Base-by-base conservation (phyloP, 2,797 vertebrate species). In the Phyllotis vaccarum region DNA sequence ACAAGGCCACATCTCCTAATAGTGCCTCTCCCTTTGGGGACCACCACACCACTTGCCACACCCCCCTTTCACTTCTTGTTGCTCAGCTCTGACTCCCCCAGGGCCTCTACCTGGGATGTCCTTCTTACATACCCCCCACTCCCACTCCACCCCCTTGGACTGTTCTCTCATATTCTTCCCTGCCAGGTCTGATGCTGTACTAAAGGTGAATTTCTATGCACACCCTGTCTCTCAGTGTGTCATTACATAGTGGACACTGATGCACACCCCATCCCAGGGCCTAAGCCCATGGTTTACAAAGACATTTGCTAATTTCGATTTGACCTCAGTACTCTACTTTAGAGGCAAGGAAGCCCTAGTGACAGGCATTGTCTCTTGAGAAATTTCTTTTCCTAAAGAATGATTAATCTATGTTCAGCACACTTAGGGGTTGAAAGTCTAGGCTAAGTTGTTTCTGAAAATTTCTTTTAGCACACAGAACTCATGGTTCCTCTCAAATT, bases 391-490 rank as follows among this genome's bases (percentile, higher is more conserved):
- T 78, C 66, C 22, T 80, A 58, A 88, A 56, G 31, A 90, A 54
- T 34, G 54, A 88, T 31, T 12, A 37, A 89, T 90, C 29, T 87
- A 19, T 43, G 11, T 17, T 70, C 11, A 37, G 14, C 74, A 8
- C 29, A 80, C 14, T 49, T 78, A 82, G 88, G 29, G 94, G n/a
- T 17, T 46, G 46, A 40, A 17, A 54, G 13, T 74, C 29, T 40
- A 27, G 17, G 22, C 56, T 96, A 24, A 81, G 87, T 68, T 76
- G 58, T 93, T 96, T 93, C 86, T 90, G 80, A 54, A 91, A 78
- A 74, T 86, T 91, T 64, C 86, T 85, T 89, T 94, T 62, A 90
- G 82, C 68, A 74, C 22, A 22, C 52, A 88, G 64, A 86, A 43
- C 22, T 68, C 70, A n/a, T 1, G 19, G 14, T 90, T 93, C 62